Conservation (phyloP, 2,888 invertebrate genomes). For the Branchellion lobata region DNA sequence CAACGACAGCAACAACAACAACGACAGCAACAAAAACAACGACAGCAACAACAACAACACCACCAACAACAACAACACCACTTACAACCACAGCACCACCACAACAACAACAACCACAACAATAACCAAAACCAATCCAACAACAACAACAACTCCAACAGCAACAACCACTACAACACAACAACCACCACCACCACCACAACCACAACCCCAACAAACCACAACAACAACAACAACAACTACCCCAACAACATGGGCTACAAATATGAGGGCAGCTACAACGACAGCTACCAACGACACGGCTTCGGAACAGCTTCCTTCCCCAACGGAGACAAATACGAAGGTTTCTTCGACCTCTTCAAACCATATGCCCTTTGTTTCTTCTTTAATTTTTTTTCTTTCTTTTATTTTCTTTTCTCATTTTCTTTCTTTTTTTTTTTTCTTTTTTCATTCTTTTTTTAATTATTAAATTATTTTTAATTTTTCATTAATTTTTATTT, state of each 20-base stretch:
- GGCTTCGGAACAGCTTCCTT: conserved; percentile 80
- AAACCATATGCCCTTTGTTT: too few species aligned
- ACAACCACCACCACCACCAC: not conserved
- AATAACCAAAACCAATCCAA: too few species aligned
- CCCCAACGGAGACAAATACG: conserved; percentile 83
- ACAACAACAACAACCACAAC: too few species aligned
- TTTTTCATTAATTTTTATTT: not conserved
- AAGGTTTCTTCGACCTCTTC: conserved; percentile 67
- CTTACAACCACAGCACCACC: too few species aligned
- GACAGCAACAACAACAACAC: too few species aligned
- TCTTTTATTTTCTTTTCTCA: too few species aligned
- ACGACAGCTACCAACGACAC: conserved; percentile 75
- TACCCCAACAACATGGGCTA: conserved; percentile 32
- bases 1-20: too few species aligned
- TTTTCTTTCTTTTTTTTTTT: too few species aligned
- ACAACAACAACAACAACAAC: not conserved
- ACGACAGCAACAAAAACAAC: too few species aligned
- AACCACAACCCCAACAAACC: too few species aligned
- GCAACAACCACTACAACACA: not conserved
- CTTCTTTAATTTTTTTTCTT: too few species aligned
- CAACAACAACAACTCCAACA: not conserved
- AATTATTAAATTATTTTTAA: not conserved
- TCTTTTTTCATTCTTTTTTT: not conserved
- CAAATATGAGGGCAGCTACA: conserved; percentile 76
- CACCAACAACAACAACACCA: too few species aligned